These are phyloP conservation scores for Poecile montanus DNA, from an alignment of 2,797 vertebrate species.

Conservation along the genomic window DNA sequence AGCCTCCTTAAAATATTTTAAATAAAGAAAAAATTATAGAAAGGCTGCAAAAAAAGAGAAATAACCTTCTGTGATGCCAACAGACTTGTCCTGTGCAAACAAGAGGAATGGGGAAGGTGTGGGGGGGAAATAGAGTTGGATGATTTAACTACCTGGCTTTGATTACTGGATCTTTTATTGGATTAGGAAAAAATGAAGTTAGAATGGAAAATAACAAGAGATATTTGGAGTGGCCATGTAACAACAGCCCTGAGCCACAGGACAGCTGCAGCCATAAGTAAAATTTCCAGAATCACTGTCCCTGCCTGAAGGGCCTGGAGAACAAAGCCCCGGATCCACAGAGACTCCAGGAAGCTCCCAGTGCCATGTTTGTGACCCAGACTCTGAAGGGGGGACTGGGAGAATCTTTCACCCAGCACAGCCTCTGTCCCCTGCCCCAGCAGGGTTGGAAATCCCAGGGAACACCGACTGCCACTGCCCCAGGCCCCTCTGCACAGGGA, in stretches of 20 bases:
- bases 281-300: background rate
- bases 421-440: background rate
- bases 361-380: rapidly evolving
- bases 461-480: rapidly evolving
- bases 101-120: background rate
- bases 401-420: background rate
- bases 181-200: background rate
- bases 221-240: background rate
- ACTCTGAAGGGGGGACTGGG: rapidly evolving
- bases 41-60: background rate
- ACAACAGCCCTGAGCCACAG: background rate
- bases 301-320: background rate
- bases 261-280: background rate
- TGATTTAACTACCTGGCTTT: background rate
- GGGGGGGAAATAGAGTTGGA: background rate
- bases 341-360: background rate
- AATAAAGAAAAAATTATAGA: background rate
- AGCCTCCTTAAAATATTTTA: background rate
- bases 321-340: no score
- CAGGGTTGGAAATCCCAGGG: rapidly evolving
- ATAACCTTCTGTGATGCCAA: background rate
- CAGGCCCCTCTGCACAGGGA: background rate
- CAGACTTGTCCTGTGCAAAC: background rate
- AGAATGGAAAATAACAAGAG: background rate
- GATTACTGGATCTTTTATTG: background rate